Percentiles rank a stretch among this genome's conserved stretches.
Conservation (phyloP, 2,888 invertebrate species). For the Ornithoptera alexandrae region DNA sequence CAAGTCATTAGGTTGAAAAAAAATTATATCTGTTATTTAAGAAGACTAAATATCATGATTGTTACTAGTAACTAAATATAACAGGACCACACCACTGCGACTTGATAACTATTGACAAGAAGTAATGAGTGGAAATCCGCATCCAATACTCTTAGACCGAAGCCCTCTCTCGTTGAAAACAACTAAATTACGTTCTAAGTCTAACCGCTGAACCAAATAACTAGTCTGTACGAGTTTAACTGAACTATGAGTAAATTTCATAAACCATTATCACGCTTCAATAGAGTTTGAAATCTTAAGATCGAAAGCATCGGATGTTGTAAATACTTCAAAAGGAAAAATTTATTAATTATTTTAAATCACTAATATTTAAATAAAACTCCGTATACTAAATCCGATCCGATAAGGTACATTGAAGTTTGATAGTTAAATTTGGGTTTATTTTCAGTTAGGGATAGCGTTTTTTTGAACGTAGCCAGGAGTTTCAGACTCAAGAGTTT, state of each 20-base stretch:
- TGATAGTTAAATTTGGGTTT: too few relatives aligned
- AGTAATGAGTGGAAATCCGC: slow-evolving; percentile 20
- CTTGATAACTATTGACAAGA: slow-evolving; percentile 26
- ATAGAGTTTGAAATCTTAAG: not conserved
- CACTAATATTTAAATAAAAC: too few relatives aligned
- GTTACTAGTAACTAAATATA: slow-evolving; percentile 19
- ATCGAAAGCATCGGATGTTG: not conserved
- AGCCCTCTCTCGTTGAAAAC: slow-evolving; percentile 8
- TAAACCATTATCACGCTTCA: not conserved
- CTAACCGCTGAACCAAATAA: slow-evolving; percentile 7
- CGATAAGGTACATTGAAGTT: too few relatives aligned
- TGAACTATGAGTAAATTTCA: not conserved
- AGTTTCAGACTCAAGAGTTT: too few relatives aligned
- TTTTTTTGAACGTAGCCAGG: too few relatives aligned
- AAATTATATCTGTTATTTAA: too few relatives aligned
- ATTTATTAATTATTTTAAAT: not conserved
- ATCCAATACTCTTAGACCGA: slow-evolving; percentile 8
- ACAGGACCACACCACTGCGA: not conserved
- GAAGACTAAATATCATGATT: not conserved
- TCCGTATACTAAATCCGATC: too few relatives aligned
- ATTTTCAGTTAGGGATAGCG: too few relatives aligned
- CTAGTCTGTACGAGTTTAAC: not conserved
- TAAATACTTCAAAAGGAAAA: not conserved
- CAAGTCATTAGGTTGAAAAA: too few relatives aligned
- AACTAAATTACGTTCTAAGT: not conserved